Conservation (phyloP, 2,888 invertebrate genomes). For the Tetragonula carbonaria region DNA sequence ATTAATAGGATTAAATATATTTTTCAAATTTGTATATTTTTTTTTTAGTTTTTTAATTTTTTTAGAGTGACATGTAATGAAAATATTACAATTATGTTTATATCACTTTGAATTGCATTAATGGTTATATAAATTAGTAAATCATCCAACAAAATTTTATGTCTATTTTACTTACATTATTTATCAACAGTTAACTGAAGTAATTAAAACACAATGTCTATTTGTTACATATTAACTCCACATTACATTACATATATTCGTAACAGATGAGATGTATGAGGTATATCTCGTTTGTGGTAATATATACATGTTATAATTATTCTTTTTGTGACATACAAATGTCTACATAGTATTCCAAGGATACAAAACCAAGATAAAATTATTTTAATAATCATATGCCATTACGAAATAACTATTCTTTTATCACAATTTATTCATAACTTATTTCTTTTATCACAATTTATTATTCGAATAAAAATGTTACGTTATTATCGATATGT, state of each 20-base stretch:
- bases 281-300: background rate
- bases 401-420: background rate
- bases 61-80: background rate
- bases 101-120: background rate
- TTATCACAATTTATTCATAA: too few relatives aligned
- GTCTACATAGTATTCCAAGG: background rate
- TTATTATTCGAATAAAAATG: background rate
- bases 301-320: background rate
- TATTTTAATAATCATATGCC: background rate
- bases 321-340: background rate
- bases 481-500: background rate
- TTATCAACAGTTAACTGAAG: background rate
- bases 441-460: background rate
- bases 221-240: background rate
- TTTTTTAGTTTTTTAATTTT: background rate
- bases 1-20: background rate
- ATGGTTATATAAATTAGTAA: background rate
- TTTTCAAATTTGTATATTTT: background rate
- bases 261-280: background rate
- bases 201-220: background rate
- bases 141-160: background rate
- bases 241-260: background rate
- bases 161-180: background rate
- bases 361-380: background rate
- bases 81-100: background rate